phyloP scores from a whole-genome alignment of 2,113 vertebrate species.

The Phyllostomus discolor region DNA sequence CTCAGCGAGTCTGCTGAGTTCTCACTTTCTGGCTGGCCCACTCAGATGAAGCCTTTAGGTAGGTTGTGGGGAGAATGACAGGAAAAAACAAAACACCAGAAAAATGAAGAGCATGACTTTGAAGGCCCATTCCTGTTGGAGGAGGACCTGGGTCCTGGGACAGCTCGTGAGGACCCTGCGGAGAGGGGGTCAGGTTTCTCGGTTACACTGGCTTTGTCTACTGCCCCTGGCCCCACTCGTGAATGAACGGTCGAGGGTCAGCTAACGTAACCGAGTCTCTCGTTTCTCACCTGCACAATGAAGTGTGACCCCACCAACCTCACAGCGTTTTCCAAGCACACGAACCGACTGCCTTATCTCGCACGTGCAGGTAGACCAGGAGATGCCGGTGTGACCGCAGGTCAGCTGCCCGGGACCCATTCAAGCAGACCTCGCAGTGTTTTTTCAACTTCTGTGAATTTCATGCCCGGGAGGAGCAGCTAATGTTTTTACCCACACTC shows the following conservation, averaged over 20 bases:
- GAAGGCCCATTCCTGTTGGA: not conserved
- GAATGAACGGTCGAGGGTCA: not conserved
- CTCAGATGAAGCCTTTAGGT: not conserved
- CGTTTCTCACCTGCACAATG: not conserved
- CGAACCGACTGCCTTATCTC: not conserved
- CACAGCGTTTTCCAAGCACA: not conserved
- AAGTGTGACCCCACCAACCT: not conserved
- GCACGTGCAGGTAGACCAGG: not conserved
- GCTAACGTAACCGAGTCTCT: not conserved
- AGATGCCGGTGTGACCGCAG: not conserved
- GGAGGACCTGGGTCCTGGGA: rapidly evolving
- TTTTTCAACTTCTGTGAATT: not conserved
- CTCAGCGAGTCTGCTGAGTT: not conserved
- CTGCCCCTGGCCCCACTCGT: not conserved
- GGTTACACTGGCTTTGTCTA: not conserved
- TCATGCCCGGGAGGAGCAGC: not conserved
- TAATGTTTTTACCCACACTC: not conserved
- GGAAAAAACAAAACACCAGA: too few species aligned
- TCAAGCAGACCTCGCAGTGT: not conserved
- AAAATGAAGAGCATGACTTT: not conserved
- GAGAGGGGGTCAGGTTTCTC: not conserved
- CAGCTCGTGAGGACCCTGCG: too few species aligned
- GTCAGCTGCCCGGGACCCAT: not conserved
- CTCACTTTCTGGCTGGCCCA: not conserved
- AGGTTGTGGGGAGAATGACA: not conserved